Base-by-base conservation (phyloP, 2,797 vertebrate genomes). In the Crax fasciolata region DNA sequence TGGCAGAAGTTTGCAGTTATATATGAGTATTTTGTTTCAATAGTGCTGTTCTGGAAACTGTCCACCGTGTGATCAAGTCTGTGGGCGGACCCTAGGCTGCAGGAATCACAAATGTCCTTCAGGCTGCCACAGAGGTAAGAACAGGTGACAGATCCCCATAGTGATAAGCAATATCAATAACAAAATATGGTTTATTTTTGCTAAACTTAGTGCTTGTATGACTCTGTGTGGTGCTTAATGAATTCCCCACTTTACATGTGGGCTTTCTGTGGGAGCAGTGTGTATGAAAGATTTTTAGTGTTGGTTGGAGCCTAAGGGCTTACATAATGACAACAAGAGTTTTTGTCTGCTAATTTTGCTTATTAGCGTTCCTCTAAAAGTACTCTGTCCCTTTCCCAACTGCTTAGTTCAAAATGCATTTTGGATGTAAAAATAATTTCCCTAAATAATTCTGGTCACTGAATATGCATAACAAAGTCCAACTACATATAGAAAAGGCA, bases 91-190 rank as follows among this genome's bases (percentile, higher is more conserved):
- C 35, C 96, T 99, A 25, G 99, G 99, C 71, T 99, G 99, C 96
- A 98, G 99, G 67, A 99, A 99, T 98, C 99, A 99, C 97, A 99
- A 99, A 96, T 99, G 99, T 96, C 99, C 99, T 30, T 99, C 99
- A 3, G 98, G 98, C 84, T 99, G 99, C 96, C 99, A 99, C 96
- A 99, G 98, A 99, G 99, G 99, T 99, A 98, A 98, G 97, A 95
- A 54, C 39, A 59, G 30, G 24, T 41, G 62, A 87, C 88, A 28
- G 54, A 79, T 91, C 25, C 48, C n/a, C 6, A 2, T 18, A 71
- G 63, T 28, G 41, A 28, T 67, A 35, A 63, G 17, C 27, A 63
- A 21, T 43, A 43, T 43, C 19, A 43, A 30, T 30, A 63, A 44
- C 57, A 57, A 32, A 71, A 54, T 73, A 27, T n/a, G 59, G 30